These are phyloP conservation scores for Drosophila pseudoananassae DNA, from an alignment of 1,140 invertebrate species.

Conservation along the genomic window DNA sequence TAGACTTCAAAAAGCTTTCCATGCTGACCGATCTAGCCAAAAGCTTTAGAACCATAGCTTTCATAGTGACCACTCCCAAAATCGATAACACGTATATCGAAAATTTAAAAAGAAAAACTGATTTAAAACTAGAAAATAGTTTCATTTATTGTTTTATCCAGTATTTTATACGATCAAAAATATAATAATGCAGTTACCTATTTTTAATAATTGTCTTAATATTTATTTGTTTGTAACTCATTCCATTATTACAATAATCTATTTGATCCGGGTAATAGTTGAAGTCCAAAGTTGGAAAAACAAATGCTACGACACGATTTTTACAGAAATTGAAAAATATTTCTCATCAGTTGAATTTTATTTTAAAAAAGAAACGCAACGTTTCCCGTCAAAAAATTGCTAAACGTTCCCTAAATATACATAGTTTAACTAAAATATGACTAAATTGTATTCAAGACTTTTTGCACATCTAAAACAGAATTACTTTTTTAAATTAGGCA, in stretches of 20 bases:
- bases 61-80: conserved; percentile 5
- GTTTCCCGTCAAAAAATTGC: conserved; percentile 51
- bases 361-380: conserved; percentile 47
- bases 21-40: conserved; percentile 14
- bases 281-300: conserved; percentile 16
- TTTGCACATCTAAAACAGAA: conserved; percentile 55
- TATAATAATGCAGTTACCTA: conserved; percentile 70
- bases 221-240: conserved; percentile 54
- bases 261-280: conserved; percentile 30
- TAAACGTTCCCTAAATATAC: conserved; percentile 53
- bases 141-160: conserved; percentile 70
- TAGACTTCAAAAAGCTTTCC: conserved; percentile 1
- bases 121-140: conserved; percentile 56
- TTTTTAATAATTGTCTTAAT: conserved; percentile 40
- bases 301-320: conserved; percentile 2
- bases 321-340: conserved; percentile 18
- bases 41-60: conserved; percentile 17
- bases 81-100: background rate
- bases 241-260: conserved; percentile 39
- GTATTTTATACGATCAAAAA: conserved; percentile 73
- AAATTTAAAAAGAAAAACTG: background rate
- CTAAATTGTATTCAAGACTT: conserved; percentile 61
- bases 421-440: conserved; percentile 72
- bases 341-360: conserved; percentile 27
- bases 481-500: conserved; percentile 13